Evolutionary conservation across 2,113 vertebrate genomes (phyloP).

Genomic region (Melanostigma gelatinosum): DNA sequence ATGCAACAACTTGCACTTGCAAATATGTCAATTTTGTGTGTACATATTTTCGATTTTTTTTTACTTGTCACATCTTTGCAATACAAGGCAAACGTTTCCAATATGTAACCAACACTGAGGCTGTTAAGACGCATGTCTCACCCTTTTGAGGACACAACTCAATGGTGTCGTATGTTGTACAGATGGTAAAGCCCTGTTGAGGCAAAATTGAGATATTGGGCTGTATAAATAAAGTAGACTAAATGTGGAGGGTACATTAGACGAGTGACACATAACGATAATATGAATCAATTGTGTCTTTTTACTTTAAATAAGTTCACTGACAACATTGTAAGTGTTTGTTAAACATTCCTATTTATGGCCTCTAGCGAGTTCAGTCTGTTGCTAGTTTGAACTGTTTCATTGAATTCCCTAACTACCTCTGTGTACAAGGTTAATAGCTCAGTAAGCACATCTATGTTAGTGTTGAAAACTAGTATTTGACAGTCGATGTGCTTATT

Average conservation of each 20-base stretch:
- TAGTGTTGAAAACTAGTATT: no score
- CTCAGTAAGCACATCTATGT: no score
- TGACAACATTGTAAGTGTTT: neutral
- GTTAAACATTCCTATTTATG: neutral
- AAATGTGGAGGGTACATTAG: no score
- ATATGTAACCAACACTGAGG: neutral
- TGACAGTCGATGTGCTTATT: no score
- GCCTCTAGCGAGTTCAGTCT: neutral
- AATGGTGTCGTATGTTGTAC: neutral
- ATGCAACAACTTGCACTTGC: neutral
- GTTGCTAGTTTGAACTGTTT: neutral
- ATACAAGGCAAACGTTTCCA: no score
- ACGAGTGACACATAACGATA: neutral
- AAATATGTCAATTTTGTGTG: neutral
- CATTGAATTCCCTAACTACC: neutral
- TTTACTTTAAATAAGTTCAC: neutral
- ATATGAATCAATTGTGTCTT: neutral
- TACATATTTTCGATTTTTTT: neutral
- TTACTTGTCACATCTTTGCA: no score
- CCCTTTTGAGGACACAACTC: neutral
- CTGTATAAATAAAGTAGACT: no score
- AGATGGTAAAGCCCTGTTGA: neutral
- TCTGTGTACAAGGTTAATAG: no score
- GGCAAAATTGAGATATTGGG: no score
- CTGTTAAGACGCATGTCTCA: neutral